Evolutionary conservation across 2,113 vertebrate species (phyloP).

Genomic region (Seriola aureovittata): DNA sequence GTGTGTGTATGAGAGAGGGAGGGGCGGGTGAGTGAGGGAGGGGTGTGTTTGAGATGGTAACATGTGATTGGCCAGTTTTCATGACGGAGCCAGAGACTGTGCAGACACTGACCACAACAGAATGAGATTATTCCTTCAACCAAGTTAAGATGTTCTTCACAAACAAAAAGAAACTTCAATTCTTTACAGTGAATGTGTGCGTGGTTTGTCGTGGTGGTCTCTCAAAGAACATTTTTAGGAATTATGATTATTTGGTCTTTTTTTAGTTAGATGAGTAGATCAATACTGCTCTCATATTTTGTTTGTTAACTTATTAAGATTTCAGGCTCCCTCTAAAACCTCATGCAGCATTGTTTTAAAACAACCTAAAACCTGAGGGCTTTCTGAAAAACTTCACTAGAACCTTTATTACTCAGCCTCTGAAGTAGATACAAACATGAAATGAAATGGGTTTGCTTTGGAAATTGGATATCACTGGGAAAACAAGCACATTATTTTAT

Average conservation of each 20-base stretch:
- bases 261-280: background rate
- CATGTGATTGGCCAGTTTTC: conserved; percentile 58
- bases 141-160: conserved; percentile 18
- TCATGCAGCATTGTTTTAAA: no score
- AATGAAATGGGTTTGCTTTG: no score
- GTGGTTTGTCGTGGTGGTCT: background rate
- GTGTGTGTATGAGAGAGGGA: conserved; percentile 17
- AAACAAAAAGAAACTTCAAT: conserved; percentile 5
- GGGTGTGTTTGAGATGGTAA: conserved; percentile 51
- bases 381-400: no score
- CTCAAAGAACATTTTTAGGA: background rate
- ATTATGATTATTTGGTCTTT: background rate
- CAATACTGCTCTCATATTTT: background rate
- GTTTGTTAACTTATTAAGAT: no score
- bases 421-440: no score
- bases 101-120: conserved; percentile 22
- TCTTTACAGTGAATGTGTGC: conserved; percentile 8
- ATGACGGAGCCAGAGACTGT: conserved; percentile 31
- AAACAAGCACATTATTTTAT: no score
- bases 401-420: no score
- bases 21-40: conserved; percentile 12
- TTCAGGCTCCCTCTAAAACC: no score
- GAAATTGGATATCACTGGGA: no score
- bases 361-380: no score
- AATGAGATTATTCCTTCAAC: conserved; percentile 36